Conservation (phyloP, 2,888 invertebrate species). For the Athalia cordata region DNA sequence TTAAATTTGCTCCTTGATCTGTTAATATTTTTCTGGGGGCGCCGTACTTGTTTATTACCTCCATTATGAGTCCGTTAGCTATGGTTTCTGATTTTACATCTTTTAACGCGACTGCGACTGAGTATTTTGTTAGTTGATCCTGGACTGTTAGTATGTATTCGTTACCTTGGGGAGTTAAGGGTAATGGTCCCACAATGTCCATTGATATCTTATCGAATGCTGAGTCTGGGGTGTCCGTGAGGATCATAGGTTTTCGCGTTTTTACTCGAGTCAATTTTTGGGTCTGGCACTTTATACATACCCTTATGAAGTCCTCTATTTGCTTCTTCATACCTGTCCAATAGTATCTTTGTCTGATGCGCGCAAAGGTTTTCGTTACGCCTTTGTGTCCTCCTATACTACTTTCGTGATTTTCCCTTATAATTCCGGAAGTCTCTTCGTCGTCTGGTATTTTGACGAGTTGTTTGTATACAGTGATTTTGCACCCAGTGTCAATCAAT, state of each 20-base stretch:
- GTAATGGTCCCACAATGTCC: constrained; percentile 49
- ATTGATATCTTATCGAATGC: constrained; percentile 47
- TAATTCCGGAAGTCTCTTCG: constrained; percentile 21
- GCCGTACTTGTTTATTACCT: constrained; percentile 4
- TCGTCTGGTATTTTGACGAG: constrained; percentile 12
- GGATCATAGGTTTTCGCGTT: constrained; percentile 47
- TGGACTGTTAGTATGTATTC: constrained; percentile 39
- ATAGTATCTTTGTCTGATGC: constrained; percentile 37
- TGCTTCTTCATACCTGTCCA: constrained; percentile 40
- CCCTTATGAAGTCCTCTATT: constrained; percentile 33
- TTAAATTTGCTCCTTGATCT: constrained; percentile 25
- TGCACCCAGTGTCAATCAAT: background rate
- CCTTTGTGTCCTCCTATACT: constrained; percentile 48
- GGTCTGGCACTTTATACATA: constrained; percentile 44
- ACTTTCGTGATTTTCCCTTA: constrained; percentile 25
- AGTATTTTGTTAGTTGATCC: constrained; percentile 38
- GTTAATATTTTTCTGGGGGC: constrained; percentile 31
- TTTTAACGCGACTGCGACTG: constrained; percentile 17
- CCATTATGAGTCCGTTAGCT: constrained; percentile 22
- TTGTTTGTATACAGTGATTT: constrained; percentile 44
- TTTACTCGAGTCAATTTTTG: constrained; percentile 48
- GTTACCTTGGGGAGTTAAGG: background rate
- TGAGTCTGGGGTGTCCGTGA: constrained; percentile 46
- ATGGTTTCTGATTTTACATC: background rate
- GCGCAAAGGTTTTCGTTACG: constrained; percentile 42